These are phyloP conservation scores for Apus apus DNA, from an alignment of 2,113 vertebrate genomes.

Conservation along the genomic window DNA sequence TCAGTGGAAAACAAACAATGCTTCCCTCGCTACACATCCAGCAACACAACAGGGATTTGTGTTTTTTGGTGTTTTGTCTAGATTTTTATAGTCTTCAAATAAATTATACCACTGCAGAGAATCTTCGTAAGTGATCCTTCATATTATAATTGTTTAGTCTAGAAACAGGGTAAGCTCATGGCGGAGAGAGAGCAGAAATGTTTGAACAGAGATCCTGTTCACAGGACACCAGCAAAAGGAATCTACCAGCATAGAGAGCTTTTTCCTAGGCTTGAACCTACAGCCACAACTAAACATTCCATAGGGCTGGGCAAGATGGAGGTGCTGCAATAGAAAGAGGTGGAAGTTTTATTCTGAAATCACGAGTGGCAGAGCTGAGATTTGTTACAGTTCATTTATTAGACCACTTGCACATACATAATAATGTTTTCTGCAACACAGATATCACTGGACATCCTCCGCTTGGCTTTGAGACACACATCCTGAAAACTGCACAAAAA, in stretches of 20 bases:
- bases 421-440: background rate
- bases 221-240: background rate
- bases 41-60: background rate
- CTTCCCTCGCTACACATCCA: background rate
- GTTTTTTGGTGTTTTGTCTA: background rate
- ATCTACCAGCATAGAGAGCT: background rate
- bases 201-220: background rate
- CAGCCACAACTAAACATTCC: background rate
- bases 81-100: background rate
- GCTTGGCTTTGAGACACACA: background rate
- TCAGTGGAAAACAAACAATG: conserved; percentile 12
- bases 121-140: background rate
- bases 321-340: background rate
- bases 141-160: background rate
- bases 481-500: background rate
- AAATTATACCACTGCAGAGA: background rate
- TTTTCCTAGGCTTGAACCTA: background rate
- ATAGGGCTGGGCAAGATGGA: background rate
- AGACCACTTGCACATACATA: background rate
- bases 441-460: background rate
- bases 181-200: background rate
- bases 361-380: background rate
- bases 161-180: background rate
- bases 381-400: background rate
- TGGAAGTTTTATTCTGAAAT: background rate